These are phyloP conservation scores for Amblyjoppa fuscipennis DNA, from an alignment of 2,888 invertebrate species.

Conservation along the genomic window DNA sequence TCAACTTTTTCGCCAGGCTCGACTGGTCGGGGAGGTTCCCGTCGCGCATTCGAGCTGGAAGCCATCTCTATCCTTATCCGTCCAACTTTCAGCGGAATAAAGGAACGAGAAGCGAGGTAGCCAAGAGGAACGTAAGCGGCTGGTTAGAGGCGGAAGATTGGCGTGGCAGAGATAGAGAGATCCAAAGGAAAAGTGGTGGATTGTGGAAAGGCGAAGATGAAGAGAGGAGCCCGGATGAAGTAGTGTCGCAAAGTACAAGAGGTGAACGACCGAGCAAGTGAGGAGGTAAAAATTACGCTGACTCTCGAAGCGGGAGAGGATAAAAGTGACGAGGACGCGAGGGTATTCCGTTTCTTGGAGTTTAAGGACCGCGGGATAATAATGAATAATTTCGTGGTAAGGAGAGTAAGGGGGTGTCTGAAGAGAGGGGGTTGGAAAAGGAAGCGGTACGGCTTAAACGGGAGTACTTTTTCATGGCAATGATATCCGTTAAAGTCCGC, in stretches of 20 bases:
- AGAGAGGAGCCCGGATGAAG: constrained; percentile 22
- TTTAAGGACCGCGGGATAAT: constrained; percentile 68
- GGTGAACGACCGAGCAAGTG: constrained; percentile 44
- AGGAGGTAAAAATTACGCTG: constrained; percentile 47
- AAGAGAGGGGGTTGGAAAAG: neutral
- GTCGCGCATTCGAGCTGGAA: constrained; percentile 23
- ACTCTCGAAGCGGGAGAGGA: constrained; percentile 34
- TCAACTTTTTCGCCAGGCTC: constrained; percentile 77
- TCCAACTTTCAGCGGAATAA: constrained; percentile 51
- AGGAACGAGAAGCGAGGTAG: constrained; percentile 53
- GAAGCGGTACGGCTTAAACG: constrained; percentile 76
- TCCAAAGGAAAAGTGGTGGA: constrained; percentile 45
- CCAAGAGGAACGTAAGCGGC: constrained; percentile 52
- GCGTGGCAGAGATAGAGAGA: constrained; percentile 68
- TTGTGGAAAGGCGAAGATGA: constrained; percentile 27
- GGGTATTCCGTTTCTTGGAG: neutral
- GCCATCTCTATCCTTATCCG: constrained; percentile 38
- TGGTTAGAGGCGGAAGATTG: constrained; percentile 58
- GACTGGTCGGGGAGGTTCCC: constrained; percentile 13
- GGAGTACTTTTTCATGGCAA: constrained; percentile 73
- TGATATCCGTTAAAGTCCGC: constrained; percentile 68
- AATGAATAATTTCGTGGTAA: constrained; percentile 82
- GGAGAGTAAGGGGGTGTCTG: constrained; percentile 15
- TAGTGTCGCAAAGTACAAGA: constrained; percentile 34
- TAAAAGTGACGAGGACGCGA: constrained; percentile 34